Conservation (phyloP, 2,113 vertebrate species). For the Silurus meridionalis region DNA sequence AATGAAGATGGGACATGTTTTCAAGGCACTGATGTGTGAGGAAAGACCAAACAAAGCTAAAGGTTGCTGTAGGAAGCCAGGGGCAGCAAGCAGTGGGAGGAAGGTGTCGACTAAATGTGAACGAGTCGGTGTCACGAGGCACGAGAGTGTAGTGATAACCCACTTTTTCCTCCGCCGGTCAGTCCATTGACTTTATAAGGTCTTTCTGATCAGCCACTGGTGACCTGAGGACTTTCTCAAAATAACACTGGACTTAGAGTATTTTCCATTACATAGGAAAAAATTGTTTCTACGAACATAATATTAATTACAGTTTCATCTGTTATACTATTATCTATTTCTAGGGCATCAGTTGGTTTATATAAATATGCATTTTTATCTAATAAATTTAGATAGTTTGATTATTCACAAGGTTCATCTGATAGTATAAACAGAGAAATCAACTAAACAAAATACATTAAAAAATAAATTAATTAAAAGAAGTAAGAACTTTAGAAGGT, state of each 20-base stretch:
- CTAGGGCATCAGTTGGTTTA: neutral
- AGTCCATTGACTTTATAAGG: slow-evolving; percentile 71
- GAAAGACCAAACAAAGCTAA: slow-evolving; percentile 41
- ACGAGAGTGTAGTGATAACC: slow-evolving; percentile 66
- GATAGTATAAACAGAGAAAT: too few species aligned
- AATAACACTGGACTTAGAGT: slow-evolving; percentile 59
- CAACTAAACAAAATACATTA: too few species aligned
- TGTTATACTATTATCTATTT: neutral
- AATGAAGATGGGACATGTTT: slow-evolving; percentile 15
- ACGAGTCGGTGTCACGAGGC: slow-evolving; percentile 64
- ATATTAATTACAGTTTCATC: neutral
- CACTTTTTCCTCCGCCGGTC: slow-evolving; percentile 61
- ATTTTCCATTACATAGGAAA: neutral
- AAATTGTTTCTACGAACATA: neutral
- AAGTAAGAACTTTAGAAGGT: too few species aligned
- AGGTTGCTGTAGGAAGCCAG: slow-evolving; percentile 54
- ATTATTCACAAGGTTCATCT: too few species aligned
- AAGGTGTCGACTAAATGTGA: slow-evolving; percentile 74
- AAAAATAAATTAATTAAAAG: too few species aligned
- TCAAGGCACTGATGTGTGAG: slow-evolving; percentile 41
- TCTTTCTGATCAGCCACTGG: slow-evolving; percentile 55
- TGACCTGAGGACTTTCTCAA: slow-evolving; percentile 62
- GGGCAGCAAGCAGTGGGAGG: slow-evolving; percentile 50
- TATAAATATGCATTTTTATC: too few species aligned
- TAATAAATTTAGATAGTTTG: too few species aligned